Conservation (phyloP, 2,888 invertebrate genomes). For the Apeira syringaria region DNA sequence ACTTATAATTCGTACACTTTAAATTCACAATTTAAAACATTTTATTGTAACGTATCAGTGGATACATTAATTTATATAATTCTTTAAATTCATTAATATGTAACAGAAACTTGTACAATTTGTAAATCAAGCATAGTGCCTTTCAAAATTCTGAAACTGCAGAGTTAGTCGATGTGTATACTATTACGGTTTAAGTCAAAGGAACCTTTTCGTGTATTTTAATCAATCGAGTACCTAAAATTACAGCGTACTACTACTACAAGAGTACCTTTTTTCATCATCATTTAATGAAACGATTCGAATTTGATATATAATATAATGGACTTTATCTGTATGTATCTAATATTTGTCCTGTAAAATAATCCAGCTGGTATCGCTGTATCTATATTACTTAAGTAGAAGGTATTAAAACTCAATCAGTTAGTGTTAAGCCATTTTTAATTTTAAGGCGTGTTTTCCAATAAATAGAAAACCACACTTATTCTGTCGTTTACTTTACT, state of each 20-base stretch:
- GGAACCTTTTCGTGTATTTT: constrained; percentile 40
- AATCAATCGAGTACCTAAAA: constrained; percentile 34
- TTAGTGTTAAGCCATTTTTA: constrained; percentile 67
- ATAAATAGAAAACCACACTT: constrained; percentile 42
- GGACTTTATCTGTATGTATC: constrained; percentile 46
- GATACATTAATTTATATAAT: constrained; percentile 11
- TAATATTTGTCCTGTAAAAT: constrained; percentile 44
- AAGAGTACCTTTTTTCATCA: constrained; percentile 33
- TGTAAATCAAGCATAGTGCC: constrained; percentile 75
- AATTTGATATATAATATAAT: constrained; percentile 55
- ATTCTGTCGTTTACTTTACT: neutral
- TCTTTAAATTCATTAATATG: constrained; percentile 20
- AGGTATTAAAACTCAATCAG: constrained; percentile 52
- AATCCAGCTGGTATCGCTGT: constrained; percentile 52
- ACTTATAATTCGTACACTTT: constrained; percentile 26
- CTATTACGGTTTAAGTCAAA: constrained; percentile 43
- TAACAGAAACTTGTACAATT: constrained; percentile 31
- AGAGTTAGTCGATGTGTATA: constrained; percentile 49
- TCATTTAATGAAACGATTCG: constrained; percentile 48
- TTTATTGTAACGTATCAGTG: constrained; percentile 6
- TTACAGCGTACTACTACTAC: constrained; percentile 35
- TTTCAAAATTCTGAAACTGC: constrained; percentile 64
- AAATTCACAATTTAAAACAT: constrained; percentile 12
- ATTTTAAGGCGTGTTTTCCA: constrained; percentile 59
- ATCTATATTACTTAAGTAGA: constrained; percentile 47